Base-by-base conservation (phyloP, 1,140 invertebrate species). In the Eufriesea mexicana region DNA sequence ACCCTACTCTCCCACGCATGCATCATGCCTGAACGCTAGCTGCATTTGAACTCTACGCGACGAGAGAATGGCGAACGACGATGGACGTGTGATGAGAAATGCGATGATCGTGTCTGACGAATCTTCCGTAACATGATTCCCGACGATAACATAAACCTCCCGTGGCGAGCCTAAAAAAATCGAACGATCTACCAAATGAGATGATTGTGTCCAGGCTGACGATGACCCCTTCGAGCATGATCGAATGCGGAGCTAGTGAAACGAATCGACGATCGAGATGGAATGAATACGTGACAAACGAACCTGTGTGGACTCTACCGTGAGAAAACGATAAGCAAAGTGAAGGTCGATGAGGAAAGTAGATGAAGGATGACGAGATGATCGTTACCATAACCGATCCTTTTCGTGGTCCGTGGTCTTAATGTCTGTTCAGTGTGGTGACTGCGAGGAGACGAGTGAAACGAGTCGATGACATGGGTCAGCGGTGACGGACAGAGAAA, bases 31-130 rank as follows among this genome's bases (percentile, higher is more conserved):
- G 55, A 68, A 59, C 64, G 47, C 68, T 64, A 47, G 28, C 66
- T 45, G 57, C 82, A 78, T 81, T 83, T 68, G 68, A 87, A 42
- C 35, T 84, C 77, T 86, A 88, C 73, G 86, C 73, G 68, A 87
- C 74, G 82, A 78, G 42, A 86, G 59, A 83, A 83, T 51, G 74
- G 51, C 72, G 61, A 76, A 72, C 68, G 75, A 86, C 66, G 66
- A 83, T 73, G 74, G 84, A 55, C 78, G 57, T 75, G 72, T 59
- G 55, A 74, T 74, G 62, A 75, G 64, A 79, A 10, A 85, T 76
- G 72, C 42, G 42, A 61, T 75, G 73, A 75, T 45, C 23, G 42
- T 59, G 42, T 25, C 16, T 25, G 5, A 35, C 61, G 71, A 51
- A 57, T 62, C 62, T 77, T 64, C 42, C 16, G 20, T 28, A 25